Evolutionary conservation across 1,140 invertebrate genomes (phyloP), one percentile per base, ranked within the genome.

Genomic region (Druon quercuslanigerum): DNA sequence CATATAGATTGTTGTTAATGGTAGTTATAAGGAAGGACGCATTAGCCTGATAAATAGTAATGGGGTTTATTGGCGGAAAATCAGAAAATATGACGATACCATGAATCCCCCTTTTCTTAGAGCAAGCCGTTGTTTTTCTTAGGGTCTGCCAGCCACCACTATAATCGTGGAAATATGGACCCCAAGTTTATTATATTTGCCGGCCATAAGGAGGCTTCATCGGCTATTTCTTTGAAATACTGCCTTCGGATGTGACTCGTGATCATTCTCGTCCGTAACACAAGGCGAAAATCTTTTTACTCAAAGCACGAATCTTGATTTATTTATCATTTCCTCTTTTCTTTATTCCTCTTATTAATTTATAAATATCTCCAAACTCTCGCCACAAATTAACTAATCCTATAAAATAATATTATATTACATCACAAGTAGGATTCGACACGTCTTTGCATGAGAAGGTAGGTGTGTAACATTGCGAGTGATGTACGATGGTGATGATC

Each of bases 31-130:
- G 88, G 84, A 89, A 91, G 88, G 84, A 89, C 82, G 85, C 89
- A 91, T 90, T 91, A 91, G 87, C 77, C 88, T 91, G 90, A 91
- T 91, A 91, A 91, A 91, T 90, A 91, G 90, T 90, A 90, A 91
- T 90, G 88, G 89, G 82, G 87, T 89, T 91, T 91, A 91, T 91
- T 90, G 89, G 90, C 86, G 88, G 86, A 91, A 90, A 91, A 91
- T 91, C 89, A 91, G 90, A 83, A 91, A 90, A 91, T 91, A 91
- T 90, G 88, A 91, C 85, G 83, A 83, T 81, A 79, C 81, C 75
- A 73, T 76, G 79, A 84, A 86, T 86, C 84, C 84, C 86, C 83
- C 79, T 88, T 84, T 85, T 84, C 83, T 86, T 85, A 73, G 81
- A 76, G 73, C 80, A 76, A 80, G 81, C 83, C 82, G 83, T 85